These are phyloP conservation scores for Leptinotarsa defecta DNA, from an alignment of 1,140 invertebrate genomes.

Conservation along the genomic window DNA sequence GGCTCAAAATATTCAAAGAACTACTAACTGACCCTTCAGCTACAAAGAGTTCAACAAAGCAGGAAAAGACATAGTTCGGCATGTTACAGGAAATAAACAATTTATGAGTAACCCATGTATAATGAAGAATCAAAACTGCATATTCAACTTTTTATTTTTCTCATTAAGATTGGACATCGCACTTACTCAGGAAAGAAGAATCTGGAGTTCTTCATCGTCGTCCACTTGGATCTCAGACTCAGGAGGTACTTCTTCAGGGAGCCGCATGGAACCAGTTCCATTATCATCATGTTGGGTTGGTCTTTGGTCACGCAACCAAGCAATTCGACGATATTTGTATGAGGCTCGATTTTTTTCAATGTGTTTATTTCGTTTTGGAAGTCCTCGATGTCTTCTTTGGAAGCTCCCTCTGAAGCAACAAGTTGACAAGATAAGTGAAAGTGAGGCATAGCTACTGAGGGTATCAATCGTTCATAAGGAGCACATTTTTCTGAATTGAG, in stretches of 20 bases:
- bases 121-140: too few relatives aligned
- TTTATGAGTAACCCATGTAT: too few relatives aligned
- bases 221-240: constrained; percentile 50
- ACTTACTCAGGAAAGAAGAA: constrained; percentile 47
- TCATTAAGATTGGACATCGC: too few relatives aligned
- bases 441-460: neutral
- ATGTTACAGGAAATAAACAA: too few relatives aligned
- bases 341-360: constrained; percentile 75
- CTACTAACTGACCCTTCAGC: too few relatives aligned
- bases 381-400: constrained; percentile 65
- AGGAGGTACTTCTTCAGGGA: constrained; percentile 66
- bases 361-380: constrained; percentile 79
- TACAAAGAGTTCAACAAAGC: too few relatives aligned
- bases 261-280: constrained; percentile 81
- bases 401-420: constrained; percentile 54
- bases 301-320: constrained; percentile 77
- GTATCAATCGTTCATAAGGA: too few relatives aligned
- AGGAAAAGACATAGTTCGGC: too few relatives aligned
- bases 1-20: too few relatives aligned
- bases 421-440: constrained; percentile 19
- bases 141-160: too few relatives aligned
- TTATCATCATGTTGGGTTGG: constrained; percentile 71
- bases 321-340: constrained; percentile 78
- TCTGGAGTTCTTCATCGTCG: constrained; percentile 32
- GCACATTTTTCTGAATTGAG: too few relatives aligned